Evolutionary conservation across 1,140 invertebrate species (phyloP).

Genomic region (Linepithema humile): DNA sequence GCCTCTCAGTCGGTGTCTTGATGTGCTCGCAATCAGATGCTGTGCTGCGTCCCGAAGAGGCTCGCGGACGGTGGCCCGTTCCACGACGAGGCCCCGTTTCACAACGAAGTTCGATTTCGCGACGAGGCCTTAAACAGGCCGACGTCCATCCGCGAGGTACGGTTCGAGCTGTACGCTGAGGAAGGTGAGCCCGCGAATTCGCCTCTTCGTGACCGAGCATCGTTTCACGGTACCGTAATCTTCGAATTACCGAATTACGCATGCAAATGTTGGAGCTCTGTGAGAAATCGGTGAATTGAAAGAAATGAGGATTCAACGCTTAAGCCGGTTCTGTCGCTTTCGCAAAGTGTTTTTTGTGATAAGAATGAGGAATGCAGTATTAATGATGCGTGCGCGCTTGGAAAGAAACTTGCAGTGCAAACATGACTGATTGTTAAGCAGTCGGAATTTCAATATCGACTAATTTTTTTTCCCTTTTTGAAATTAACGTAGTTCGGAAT

Average conservation of each 20-base stretch:
- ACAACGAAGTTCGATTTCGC: slow-evolving; percentile 37
- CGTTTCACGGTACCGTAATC: background rate
- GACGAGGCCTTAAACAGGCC: background rate
- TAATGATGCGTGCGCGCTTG: background rate
- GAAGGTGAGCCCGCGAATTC: slow-evolving; percentile 61
- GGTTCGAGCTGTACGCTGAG: slow-evolving; percentile 32
- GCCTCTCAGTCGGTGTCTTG: slow-evolving; percentile 61
- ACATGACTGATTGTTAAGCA: background rate
- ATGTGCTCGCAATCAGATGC: slow-evolving; percentile 70
- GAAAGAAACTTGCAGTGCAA: background rate
- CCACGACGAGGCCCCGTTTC: slow-evolving; percentile 36
- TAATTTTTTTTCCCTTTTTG: background rate
- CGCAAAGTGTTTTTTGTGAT: background rate
- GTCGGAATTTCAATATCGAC: background rate
- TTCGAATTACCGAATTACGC: background rate
- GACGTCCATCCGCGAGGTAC: slow-evolving; percentile 16
- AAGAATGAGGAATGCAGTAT: background rate
- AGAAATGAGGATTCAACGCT: background rate
- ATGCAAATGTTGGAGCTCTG: background rate
- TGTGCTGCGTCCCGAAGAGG: slow-evolving; percentile 79
- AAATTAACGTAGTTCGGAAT: background rate
- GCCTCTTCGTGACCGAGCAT: background rate
- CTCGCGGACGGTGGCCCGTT: slow-evolving; percentile 62
- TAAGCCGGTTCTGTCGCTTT: background rate
- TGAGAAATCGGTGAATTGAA: background rate